phyloP scores from a whole-genome alignment of 2,888 invertebrate genomes.

The Myopa testacea region DNA sequence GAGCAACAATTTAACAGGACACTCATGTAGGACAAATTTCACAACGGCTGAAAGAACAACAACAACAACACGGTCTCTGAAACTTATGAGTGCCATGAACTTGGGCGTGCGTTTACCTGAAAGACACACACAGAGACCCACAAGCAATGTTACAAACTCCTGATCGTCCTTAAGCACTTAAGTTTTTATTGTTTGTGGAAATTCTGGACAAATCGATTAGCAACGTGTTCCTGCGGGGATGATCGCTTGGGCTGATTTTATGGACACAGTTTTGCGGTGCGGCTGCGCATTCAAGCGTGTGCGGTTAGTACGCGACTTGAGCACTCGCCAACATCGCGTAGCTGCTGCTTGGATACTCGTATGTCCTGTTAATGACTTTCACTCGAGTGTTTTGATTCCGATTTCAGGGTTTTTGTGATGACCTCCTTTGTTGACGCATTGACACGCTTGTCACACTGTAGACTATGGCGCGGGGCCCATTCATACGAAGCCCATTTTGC shows the following conservation, averaged over 20 bases:
- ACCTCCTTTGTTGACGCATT: slow-evolving; percentile 38
- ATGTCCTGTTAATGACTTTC: slow-evolving; percentile 1
- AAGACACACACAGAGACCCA: neutral
- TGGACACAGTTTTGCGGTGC: neutral
- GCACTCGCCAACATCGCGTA: too few species aligned
- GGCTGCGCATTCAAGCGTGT: slow-evolving; percentile 29
- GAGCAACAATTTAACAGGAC: too few species aligned
- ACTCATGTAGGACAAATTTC: too few species aligned
- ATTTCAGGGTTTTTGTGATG: slow-evolving; percentile 12
- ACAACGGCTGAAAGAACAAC: neutral
- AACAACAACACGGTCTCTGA: neutral
- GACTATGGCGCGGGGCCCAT: neutral
- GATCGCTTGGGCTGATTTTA: neutral
- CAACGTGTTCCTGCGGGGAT: slow-evolving; percentile 23
- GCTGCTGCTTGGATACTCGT: neutral
- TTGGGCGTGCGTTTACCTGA: neutral
- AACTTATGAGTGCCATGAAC: neutral
- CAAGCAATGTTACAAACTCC: neutral
- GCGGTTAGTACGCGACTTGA: slow-evolving; percentile 15
- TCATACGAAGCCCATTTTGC: slow-evolving; percentile 7
- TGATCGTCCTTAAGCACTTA: slow-evolving; percentile 21
- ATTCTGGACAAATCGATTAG: slow-evolving; percentile 37
- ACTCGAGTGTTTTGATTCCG: slow-evolving; percentile 33
- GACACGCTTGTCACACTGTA: slow-evolving; percentile 26
- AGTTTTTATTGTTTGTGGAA: slow-evolving; percentile 16